Evolutionary conservation across 92 coral and sea anemone species (phyloP), one percentile per base, ranked within the genome.

Genomic region (Porites evermanni): DNA sequence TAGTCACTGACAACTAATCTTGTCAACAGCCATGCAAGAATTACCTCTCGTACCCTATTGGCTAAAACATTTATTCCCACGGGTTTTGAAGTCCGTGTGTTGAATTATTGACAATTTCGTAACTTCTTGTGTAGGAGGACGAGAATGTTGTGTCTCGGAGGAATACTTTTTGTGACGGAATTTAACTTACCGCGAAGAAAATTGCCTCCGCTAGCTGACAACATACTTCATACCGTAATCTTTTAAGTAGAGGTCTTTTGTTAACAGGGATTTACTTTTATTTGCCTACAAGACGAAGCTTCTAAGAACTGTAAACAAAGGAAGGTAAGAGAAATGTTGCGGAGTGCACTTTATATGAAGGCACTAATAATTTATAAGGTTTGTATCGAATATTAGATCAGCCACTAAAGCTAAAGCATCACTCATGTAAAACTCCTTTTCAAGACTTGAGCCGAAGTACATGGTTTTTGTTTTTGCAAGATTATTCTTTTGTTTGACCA

Each of bases 281-380:
- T 24, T 17, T 56, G 58, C 59, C 81, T 12, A 70, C 78, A 70
- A 79, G 54, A 84, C 88, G 90, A 79, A 90, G 88, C 85, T 86
- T 19, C 23, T 86, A 6, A 29, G 60, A 79, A 74, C 80, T 61
- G 86, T 88, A 88, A 67, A 71, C 84, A 90, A 66, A 59, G 52
- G 67, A 72, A 79, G 88, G 91, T 81, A 69, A 81, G 91, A 61
- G 72, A 70, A 86, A 64, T 53, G 70, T 73, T 79, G 83, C 23
- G 75, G 85, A 64, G 79, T 74, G 72, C 87, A 81, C 74, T 88
- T 88, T 64, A 60, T 70, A 64, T 67, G 67, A 52, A 65, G 26
- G 20, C 61, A 81, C 74, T 58, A 88, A 88, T 74, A 80, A 88
- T 88, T 88, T 64, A 88, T 82, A 67, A 81, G 91, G 82, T 81